Conservation (phyloP, 1,140 invertebrate genomes). For the Pomacea maculata region DNA sequence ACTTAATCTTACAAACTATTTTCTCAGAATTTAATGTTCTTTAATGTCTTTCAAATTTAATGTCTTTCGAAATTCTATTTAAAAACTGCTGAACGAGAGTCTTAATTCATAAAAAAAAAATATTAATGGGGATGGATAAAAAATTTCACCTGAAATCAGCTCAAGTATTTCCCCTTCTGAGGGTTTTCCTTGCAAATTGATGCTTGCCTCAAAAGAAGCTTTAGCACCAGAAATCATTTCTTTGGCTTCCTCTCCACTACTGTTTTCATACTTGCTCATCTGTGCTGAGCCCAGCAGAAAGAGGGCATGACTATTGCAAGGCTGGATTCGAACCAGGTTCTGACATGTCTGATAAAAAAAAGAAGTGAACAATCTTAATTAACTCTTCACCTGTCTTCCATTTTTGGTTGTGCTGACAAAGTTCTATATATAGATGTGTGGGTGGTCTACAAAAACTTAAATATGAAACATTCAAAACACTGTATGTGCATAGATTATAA, state of each 20-base stretch:
- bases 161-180: constrained; percentile 47
- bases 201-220: constrained; percentile 52
- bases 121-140: background rate
- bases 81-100: background rate
- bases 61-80: background rate
- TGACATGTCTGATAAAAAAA: constrained; percentile 56
- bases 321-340: constrained; percentile 55
- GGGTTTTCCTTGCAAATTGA: constrained; percentile 59
- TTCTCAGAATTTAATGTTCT: too few relatives aligned
- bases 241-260: constrained; percentile 42
- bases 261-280: constrained; percentile 56
- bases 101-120: background rate
- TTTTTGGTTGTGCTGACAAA: too few relatives aligned
- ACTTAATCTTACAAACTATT: too few relatives aligned
- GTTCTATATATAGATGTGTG: too few relatives aligned
- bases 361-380: background rate
- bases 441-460: too few relatives aligned
- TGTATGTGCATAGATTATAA: too few relatives aligned
- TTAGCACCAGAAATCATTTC: constrained; percentile 49
- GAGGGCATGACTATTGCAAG: constrained; percentile 57
- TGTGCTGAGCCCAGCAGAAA: constrained; percentile 60
- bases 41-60: too few relatives aligned
- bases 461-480: too few relatives aligned
- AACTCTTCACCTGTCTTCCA: too few relatives aligned
- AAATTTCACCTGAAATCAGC: constrained; percentile 45